A percentile compares a stretch with the other conserved stretches of the same genome.
Evolutionary conservation across 2,113 vertebrate species (phyloP).

Genomic region (Alexandromys fortis): DNA sequence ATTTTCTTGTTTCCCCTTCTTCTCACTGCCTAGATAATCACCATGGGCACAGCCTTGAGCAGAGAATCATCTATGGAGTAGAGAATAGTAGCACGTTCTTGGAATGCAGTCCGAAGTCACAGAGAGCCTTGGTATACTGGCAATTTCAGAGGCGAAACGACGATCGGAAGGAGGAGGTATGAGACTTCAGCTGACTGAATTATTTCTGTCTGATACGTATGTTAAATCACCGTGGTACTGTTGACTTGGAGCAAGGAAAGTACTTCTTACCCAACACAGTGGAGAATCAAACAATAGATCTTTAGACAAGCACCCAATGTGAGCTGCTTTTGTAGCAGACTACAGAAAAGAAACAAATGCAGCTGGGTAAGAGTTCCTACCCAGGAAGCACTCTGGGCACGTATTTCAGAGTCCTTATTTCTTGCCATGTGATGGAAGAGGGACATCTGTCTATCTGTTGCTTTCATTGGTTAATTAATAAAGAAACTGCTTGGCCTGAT

Average conservation of each 20-base stretch:
- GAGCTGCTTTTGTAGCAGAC: neutral
- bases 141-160: constrained; percentile 94
- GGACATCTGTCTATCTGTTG: too few relatives aligned
- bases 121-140: constrained; percentile 94
- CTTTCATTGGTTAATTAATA: too few relatives aligned
- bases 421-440: neutral
- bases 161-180: constrained; percentile 94
- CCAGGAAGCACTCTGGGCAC: neutral
- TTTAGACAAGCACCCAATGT: neutral
- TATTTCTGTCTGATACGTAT: neutral
- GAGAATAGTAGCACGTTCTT: constrained; percentile 99
- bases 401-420: neutral
- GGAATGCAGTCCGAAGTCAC: constrained; percentile 97
- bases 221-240: neutral
- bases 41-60: constrained; percentile 88
- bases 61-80: constrained; percentile 96
- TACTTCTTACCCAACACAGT: neutral
- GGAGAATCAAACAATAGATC: neutral
- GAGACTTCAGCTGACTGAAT: neutral
- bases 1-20: neutral
- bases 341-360: neutral
- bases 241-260: neutral
- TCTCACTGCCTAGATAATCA: constrained; percentile 88
- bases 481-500: too few relatives aligned
- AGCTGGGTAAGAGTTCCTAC: neutral